phyloP scores from a whole-genome alignment of 2,888 invertebrate genomes.

The Sicus ferrugineus region DNA sequence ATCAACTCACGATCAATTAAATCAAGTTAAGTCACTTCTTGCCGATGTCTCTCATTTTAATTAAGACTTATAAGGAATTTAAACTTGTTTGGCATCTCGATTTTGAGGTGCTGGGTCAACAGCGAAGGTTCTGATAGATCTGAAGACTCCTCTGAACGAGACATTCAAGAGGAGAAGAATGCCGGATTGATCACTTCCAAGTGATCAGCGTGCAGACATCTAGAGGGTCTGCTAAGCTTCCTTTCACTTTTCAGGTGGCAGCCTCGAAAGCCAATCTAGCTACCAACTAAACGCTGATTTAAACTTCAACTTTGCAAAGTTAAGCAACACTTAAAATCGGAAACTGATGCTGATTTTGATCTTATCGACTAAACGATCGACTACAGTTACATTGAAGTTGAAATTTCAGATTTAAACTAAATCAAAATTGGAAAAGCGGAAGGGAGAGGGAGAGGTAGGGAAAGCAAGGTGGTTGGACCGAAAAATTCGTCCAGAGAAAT shows the following conservation, averaged over 20 bases:
- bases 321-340: constrained; percentile 11
- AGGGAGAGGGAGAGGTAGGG: not conserved
- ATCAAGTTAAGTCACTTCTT: not conserved
- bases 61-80: not conserved
- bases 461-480: not conserved
- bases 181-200: not conserved
- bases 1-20: not conserved
- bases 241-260: constrained; percentile 20
- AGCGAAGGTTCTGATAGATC: constrained; percentile 26
- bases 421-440: not conserved
- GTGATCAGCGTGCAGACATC: not conserved
- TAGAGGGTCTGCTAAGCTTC: not conserved
- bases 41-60: not conserved
- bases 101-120: constrained; percentile 20
- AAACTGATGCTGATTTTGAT: constrained; percentile 21
- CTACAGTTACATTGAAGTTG: constrained; percentile 22
- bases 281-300: constrained; percentile 9
- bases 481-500: not conserved
- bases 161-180: not conserved
- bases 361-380: constrained; percentile 23
- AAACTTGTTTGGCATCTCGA: not conserved
- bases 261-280: not conserved
- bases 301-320: constrained; percentile 27
- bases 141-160: not conserved
- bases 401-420: constrained; percentile 5